phyloP scores from a whole-genome alignment of 2,113 vertebrate species.

The Syngnathus typhle region DNA sequence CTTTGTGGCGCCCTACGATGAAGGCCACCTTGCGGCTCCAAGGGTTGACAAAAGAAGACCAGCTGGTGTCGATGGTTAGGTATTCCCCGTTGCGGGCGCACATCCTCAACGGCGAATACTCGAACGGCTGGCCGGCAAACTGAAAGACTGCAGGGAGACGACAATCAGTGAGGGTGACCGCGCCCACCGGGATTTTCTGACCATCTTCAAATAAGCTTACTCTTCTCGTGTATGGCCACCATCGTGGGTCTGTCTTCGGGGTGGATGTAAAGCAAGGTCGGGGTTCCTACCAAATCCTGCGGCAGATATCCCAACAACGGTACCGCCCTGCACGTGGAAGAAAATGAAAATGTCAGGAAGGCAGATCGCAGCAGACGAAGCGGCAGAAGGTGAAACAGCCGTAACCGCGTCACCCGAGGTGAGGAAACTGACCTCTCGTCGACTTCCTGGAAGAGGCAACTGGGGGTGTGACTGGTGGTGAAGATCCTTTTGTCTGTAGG shows the following conservation, averaged over 20 bases:
- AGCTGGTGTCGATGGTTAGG: conserved; percentile 88
- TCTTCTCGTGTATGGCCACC: conserved; percentile 88
- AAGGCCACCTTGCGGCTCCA: conserved; percentile 91
- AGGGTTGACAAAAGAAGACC: conserved; percentile 89
- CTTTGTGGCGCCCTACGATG: conserved; percentile 87
- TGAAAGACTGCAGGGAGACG: conserved; percentile 73
- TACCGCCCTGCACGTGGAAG: conserved; percentile 70
- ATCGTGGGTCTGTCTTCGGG: conserved; percentile 85
- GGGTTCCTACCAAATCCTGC: conserved; percentile 84
- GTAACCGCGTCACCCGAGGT: not conserved
- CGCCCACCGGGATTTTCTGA: not conserved
- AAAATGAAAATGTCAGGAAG: not conserved
- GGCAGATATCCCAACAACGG: conserved; percentile 84
- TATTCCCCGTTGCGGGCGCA: conserved; percentile 84
- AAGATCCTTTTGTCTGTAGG: conserved; percentile 86
- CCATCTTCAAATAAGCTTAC: conserved; percentile 61
- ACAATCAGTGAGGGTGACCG: not conserved
- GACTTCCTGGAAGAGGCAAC: conserved; percentile 87
- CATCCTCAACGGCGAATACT: conserved; percentile 81
- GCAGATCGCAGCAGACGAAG: not conserved
- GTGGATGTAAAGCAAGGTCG: conserved; percentile 79
- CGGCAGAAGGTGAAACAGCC: not conserved
- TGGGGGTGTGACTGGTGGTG: conserved; percentile 85
- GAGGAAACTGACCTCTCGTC: conserved; percentile 74
- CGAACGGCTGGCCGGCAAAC: conserved; percentile 82